Percentiles rank a stretch among this genome's conserved stretches.
Evolutionary conservation across 2,113 vertebrate genomes (phyloP).

Genomic region (Emydura subglobosa): DNA sequence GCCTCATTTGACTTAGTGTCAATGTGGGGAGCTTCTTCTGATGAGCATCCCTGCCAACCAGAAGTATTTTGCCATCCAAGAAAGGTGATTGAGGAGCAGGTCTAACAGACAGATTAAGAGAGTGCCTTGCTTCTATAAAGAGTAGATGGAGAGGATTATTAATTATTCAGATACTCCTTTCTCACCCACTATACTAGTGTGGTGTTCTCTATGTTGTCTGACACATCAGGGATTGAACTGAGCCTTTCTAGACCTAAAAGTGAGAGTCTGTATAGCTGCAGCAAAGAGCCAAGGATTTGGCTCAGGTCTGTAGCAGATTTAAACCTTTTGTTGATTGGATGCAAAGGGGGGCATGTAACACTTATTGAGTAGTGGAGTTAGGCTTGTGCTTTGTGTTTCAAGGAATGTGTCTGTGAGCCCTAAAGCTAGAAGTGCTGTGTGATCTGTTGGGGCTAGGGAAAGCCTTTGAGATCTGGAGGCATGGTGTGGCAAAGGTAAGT

Average conservation of each 20-base stretch:
- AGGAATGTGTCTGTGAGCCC: background rate
- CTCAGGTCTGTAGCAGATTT: background rate
- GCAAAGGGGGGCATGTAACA: background rate
- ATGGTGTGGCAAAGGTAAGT: background rate
- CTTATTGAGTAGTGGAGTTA: background rate
- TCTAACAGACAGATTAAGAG: background rate
- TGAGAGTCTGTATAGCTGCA: background rate
- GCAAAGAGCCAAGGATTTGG: background rate
- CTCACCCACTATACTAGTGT: background rate
- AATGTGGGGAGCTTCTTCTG: background rate
- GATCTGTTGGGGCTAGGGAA: background rate
- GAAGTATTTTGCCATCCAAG: background rate
- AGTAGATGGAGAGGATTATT: background rate
- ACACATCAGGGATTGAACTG: too few relatives aligned
- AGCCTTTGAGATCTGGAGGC: background rate
- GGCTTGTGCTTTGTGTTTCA: background rate
- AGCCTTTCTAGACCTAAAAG: background rate
- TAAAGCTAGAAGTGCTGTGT: background rate
- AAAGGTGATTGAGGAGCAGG: background rate
- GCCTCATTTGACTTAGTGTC: background rate
- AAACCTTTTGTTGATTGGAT: background rate
- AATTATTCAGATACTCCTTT: background rate
- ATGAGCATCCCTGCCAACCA: background rate
- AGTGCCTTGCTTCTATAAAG: background rate
- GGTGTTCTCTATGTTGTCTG: background rate